Evolutionary conservation across 2,888 invertebrate genomes (phyloP).

Genomic region (Coronaproctus castanopsis): DNA sequence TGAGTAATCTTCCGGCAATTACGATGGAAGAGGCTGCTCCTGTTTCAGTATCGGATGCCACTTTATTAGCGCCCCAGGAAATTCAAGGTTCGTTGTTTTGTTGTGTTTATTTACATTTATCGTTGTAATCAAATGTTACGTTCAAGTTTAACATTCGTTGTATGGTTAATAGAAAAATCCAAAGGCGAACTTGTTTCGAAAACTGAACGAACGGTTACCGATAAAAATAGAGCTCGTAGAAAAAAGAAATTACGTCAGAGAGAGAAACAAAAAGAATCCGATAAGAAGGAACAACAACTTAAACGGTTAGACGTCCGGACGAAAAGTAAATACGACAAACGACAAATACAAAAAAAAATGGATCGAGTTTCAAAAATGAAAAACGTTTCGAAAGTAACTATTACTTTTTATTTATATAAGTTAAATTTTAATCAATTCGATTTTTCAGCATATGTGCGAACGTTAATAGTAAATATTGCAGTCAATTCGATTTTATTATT

Average conservation of each 20-base stretch:
- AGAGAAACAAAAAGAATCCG: constrained; percentile 29
- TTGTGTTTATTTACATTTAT: not conserved
- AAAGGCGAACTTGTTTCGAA: constrained; percentile 40
- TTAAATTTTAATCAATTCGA: constrained; percentile 42
- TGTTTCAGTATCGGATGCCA: constrained; percentile 60
- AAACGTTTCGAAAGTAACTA: constrained; percentile 34
- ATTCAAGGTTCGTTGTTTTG: constrained; percentile 43
- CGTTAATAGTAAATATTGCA: too few species aligned
- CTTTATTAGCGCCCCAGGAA: constrained; percentile 81
- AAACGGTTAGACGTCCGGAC: constrained; percentile 19
- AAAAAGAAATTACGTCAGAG: constrained; percentile 61
- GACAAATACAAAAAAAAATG: constrained; percentile 30
- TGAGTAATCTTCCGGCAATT: constrained; percentile 77
- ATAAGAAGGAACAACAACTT: constrained; percentile 30
- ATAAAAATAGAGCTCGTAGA: constrained; percentile 70
- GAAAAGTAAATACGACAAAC: constrained; percentile 4
- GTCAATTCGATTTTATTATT: too few species aligned
- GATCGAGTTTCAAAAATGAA: constrained; percentile 33
- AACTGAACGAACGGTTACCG: constrained; percentile 62
- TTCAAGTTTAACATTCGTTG: constrained; percentile 8
- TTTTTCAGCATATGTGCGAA: too few species aligned
- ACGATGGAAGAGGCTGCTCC: constrained; percentile 92
- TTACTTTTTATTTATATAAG: constrained; percentile 39
- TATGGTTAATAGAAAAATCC: constrained; percentile 26
- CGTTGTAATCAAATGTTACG: too few species aligned